These are phyloP conservation scores for Halcyon malimbica DNA, from an alignment of 2,113 vertebrate species.

Conservation along the genomic window DNA sequence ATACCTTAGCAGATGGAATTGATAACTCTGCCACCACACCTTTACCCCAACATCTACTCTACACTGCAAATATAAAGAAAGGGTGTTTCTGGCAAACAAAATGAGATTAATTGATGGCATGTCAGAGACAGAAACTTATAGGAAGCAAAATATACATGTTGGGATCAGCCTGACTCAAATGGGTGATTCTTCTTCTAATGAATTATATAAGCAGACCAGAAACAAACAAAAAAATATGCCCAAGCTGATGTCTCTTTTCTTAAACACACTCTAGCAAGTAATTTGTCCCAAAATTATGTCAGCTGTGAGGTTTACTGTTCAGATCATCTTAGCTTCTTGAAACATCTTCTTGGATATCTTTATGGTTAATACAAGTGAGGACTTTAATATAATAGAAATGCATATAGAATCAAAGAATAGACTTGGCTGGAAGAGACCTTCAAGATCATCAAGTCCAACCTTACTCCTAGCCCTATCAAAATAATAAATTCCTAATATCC, in stretches of 20 bases:
- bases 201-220: neutral
- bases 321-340: neutral
- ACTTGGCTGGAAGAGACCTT: too few species aligned
- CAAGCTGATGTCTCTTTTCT: neutral
- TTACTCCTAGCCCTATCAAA: too few species aligned
- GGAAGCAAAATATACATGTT: neutral
- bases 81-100: neutral
- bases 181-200: neutral
- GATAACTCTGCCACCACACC: neutral
- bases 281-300: neutral
- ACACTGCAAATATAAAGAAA: neutral
- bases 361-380: neutral
- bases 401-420: neutral
- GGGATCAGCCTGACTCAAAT: accelerated
- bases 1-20: neutral
- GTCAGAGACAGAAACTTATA: neutral
- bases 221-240: neutral
- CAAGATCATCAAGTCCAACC: too few species aligned
- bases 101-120: neutral
- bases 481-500: too few species aligned
- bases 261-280: neutral
- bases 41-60: neutral
- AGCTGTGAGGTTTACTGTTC: neutral
- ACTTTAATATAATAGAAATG: neutral
- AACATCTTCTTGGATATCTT: neutral